phyloP scores from a whole-genome alignment of 2,888 invertebrate genomes.

The Amphipyra tragopoginis region DNA sequence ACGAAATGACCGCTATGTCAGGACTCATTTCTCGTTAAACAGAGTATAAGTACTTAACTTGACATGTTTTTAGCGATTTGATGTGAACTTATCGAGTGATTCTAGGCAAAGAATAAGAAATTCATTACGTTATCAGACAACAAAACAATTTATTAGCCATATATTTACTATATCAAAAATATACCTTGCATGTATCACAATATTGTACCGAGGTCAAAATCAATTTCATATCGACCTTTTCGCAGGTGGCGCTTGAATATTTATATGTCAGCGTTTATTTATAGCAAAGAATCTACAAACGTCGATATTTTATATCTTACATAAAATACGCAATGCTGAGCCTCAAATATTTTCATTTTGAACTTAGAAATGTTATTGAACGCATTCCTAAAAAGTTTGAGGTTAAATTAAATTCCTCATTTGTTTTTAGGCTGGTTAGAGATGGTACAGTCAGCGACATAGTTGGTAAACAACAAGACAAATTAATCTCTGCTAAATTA shows the following conservation, averaged over 20 bases:
- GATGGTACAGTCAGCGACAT: too few species aligned
- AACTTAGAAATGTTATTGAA: constrained; percentile 14
- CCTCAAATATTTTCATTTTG: constrained; percentile 3
- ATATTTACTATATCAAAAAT: too few species aligned
- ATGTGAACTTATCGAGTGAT: too few species aligned
- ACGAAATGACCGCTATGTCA: too few species aligned
- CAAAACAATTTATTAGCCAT: too few species aligned
- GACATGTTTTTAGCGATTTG: too few species aligned
- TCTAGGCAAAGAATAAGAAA: too few species aligned
- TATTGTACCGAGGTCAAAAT: constrained; percentile 26
- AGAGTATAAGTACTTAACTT: too few species aligned
- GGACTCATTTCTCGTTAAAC: too few species aligned
- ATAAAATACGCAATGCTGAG: constrained; percentile 13
- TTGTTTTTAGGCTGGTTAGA: background rate
- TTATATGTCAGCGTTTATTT: constrained; percentile 37
- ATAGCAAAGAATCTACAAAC: constrained; percentile 21
- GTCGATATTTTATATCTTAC: constrained; percentile 11
- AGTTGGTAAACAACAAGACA: too few species aligned
- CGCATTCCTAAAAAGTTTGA: constrained; percentile 7
- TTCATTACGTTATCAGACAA: too few species aligned
- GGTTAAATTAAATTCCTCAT: constrained; percentile 19
- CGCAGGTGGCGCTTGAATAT: constrained; percentile 43
- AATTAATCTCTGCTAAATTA: too few species aligned
- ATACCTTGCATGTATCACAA: constrained; percentile 14
- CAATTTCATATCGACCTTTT: constrained; percentile 36